Evolutionary conservation across 2,113 vertebrate genomes (phyloP).

Genomic region (Gobius niger): DNA sequence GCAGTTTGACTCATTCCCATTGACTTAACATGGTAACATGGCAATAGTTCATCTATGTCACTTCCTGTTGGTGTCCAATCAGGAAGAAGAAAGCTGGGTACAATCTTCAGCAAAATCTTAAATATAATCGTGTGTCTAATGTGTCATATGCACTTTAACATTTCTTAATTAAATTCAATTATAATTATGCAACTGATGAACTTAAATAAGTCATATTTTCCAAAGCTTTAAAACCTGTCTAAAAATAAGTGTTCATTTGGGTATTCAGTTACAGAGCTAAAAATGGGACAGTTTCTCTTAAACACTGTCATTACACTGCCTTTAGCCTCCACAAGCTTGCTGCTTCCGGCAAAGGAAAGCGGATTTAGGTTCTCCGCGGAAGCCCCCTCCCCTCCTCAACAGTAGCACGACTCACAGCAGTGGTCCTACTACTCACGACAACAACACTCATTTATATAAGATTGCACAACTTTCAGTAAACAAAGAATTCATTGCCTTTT

Average conservation of each 20-base stretch:
- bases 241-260: background rate
- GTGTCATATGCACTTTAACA: no score
- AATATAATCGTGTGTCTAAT: no score
- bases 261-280: background rate
- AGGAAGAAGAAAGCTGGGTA: no score
- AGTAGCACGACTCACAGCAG: constrained; percentile 17
- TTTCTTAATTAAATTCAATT: no score
- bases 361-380: background rate
- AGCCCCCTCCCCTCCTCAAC: constrained; percentile 3
- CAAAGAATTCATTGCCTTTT: background rate
- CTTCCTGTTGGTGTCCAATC: no score
- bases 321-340: background rate
- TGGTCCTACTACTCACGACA: constrained; percentile 49
- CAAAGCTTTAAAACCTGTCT: background rate
- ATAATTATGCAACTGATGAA: no score
- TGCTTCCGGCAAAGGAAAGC: background rate
- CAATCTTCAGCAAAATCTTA: no score
- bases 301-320: constrained; percentile 7
- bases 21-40: no score
- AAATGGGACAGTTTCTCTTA: constrained; percentile 19
- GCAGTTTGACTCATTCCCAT: no score
- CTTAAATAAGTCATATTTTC: no score
- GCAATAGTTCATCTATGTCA: no score
- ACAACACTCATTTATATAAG: constrained; percentile 22
- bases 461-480: background rate